Conservation (phyloP, 2,113 vertebrate genomes). For the Microtus oregoni region DNA sequence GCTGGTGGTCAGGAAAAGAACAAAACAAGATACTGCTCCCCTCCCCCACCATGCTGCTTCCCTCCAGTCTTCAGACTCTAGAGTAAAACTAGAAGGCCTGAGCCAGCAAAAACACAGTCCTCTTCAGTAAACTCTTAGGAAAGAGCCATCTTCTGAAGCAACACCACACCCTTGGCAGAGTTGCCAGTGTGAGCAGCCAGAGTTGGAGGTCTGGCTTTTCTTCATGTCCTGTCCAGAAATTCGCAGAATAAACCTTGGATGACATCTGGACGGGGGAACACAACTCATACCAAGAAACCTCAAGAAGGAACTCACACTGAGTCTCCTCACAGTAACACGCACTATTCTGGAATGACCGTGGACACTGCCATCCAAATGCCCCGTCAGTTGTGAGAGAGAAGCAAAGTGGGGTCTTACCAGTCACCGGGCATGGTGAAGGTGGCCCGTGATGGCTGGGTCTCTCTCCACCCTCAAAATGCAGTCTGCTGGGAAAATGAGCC, state of each 20-base stretch:
- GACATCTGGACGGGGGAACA: neutral
- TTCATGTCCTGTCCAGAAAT: constrained; percentile 68
- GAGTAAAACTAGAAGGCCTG: constrained; percentile 74
- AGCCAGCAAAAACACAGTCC: constrained; percentile 70
- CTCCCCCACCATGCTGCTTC: constrained; percentile 66
- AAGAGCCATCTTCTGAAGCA: constrained; percentile 75
- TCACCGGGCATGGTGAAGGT: neutral
- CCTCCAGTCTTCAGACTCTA: constrained; percentile 55
- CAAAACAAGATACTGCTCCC: constrained; percentile 68
- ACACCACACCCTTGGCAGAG: constrained; percentile 73
- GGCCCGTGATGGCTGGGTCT: neutral
- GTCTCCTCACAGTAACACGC: constrained; percentile 47
- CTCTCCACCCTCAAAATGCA: constrained; percentile 2
- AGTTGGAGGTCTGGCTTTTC: constrained; percentile 70
- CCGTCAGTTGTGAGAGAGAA: neutral
- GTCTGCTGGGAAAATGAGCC: constrained; percentile 25
- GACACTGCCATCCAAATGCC: constrained; percentile 42
- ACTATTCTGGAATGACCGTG: constrained; percentile 66
- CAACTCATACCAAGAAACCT: constrained; percentile 70
- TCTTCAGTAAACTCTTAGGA: constrained; percentile 70
- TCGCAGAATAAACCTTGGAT: constrained; percentile 72
- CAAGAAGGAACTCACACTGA: constrained; percentile 64
- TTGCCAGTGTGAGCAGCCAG: neutral
- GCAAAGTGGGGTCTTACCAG: constrained; percentile 12
- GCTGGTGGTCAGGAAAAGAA: constrained; percentile 49